These are phyloP conservation scores for Carpatolechia fugitivella DNA, from an alignment of 2,888 invertebrate genomes.

Conservation along the genomic window DNA sequence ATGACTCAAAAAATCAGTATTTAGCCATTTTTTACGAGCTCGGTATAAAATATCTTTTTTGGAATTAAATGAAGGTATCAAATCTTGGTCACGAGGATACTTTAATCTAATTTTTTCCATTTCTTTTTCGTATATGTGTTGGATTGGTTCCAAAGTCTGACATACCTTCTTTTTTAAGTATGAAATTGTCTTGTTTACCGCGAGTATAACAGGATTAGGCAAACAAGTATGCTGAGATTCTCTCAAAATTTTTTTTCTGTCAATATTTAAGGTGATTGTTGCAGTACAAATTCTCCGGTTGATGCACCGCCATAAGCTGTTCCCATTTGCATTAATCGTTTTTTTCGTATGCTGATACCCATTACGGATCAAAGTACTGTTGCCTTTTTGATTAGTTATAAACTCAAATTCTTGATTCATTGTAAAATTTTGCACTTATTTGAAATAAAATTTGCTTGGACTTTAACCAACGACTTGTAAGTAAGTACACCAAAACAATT, in stretches of 20 bases:
- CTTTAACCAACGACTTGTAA: too few species aligned
- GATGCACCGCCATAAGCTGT: too few species aligned
- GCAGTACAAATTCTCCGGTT: constrained; percentile 8
- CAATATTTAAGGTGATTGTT: constrained; percentile 1
- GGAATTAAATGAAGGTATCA: background rate
- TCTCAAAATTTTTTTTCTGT: constrained; percentile 2
- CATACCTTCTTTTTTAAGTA: background rate
- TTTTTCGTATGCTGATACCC: background rate
- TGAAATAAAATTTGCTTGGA: too few species aligned
- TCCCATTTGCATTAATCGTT: background rate
- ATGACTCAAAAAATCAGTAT: too few species aligned
- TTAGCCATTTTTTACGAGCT: too few species aligned
- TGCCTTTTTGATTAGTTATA: background rate
- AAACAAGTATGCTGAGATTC: constrained; percentile 8
- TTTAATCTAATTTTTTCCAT: constrained; percentile 1
- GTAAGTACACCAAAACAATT: too few species aligned
- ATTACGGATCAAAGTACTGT: background rate
- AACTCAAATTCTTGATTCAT: too few species aligned
- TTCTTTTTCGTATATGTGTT: constrained; percentile 7
- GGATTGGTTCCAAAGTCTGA: constrained; percentile 7
- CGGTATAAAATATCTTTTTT: too few species aligned
- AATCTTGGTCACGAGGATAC: constrained; percentile 2
- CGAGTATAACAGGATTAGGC: background rate
- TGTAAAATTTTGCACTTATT: too few species aligned
- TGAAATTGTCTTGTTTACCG: background rate